Evolutionary conservation across 2,888 invertebrate genomes (phyloP), one percentile per base, ranked within the genome.

Genomic region (Thelaira solivaga): DNA sequence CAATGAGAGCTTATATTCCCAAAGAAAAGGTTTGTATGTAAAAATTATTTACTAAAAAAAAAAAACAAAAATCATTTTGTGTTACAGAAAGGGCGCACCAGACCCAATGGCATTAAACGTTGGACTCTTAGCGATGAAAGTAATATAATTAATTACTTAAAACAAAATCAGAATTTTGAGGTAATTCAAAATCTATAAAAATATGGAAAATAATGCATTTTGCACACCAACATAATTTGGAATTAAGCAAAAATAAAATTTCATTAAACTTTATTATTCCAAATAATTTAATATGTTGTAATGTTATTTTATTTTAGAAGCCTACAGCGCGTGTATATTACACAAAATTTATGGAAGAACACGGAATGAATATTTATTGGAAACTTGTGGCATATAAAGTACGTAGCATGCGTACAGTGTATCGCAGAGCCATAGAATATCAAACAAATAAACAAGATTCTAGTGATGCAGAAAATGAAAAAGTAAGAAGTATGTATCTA

Each of bases 351-450:
- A n/a, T 39, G 47, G 24, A 53, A 45, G 64, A 72, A 64, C n/a
- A 55, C 29, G 26, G 7, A 29, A 47, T 72, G 62, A 22, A 64
- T 39, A 20, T 72, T 10, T 26, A 45, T 31, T 64, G 55, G 55
- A 72, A 72, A 64, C 36, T 64, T 45, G 62, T 72, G 1, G 20
- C 10, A 2, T 51, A 45, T 55, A 72, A 72, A 72, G 62, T 72
- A 6, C 62, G 72, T 2, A 72, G 64, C n/a, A 72, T 72, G 72
- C 62, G 53, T 10, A 72, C 36, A 2, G 47, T 55, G 29, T 72
- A 72, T 64, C 45, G 55, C 2, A 72, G 55, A 39, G 72, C 72
- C 2, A 72, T 64, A n/a, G 72, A 72, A 72, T 72, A 64, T 55
- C 45, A 72, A 72, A 13, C 16, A 13, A 55, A 47, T 22, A 62